Evolutionary conservation across 2,797 vertebrate genomes (phyloP).

Genomic region (Enteromius afrohamiltoni): DNA sequence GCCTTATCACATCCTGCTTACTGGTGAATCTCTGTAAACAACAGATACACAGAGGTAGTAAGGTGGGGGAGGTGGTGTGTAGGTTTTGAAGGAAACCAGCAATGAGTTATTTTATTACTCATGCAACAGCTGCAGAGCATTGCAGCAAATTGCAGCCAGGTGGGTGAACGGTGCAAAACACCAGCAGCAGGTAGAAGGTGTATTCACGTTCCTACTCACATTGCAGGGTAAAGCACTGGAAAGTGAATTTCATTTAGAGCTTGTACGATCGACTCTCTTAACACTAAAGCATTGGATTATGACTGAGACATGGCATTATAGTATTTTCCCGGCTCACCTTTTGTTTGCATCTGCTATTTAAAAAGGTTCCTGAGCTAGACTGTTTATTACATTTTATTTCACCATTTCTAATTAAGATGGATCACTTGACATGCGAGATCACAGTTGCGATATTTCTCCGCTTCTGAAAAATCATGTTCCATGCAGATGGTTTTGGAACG

Average conservation of each 20-base stretch:
- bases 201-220: background rate
- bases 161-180: conserved; percentile 60
- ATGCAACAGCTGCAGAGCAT: conserved; percentile 78
- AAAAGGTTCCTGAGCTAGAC: conserved; percentile 32
- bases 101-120: conserved; percentile 79
- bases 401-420: conserved; percentile 76
- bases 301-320: background rate
- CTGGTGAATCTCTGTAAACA: conserved; percentile 96
- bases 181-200: conserved; percentile 62
- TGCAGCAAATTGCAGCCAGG: conserved; percentile 73
- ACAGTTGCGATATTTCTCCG: conserved; percentile 77
- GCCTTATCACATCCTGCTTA: conserved; percentile 99
- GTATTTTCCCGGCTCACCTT: conserved; percentile 6
- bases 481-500: conserved; percentile 79
- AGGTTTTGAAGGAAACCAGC: conserved; percentile 71
- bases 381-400: conserved; percentile 61
- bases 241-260: background rate
- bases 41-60: conserved; percentile 62
- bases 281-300: background rate
- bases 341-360: conserved; percentile 7
- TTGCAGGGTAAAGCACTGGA: background rate
- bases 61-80: conserved; percentile 26
- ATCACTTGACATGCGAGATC: conserved; percentile 83
- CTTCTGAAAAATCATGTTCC: conserved; percentile 80
- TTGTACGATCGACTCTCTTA: background rate